Base-by-base conservation (phyloP, 2,888 invertebrate genomes). In the Chesias legatella region DNA sequence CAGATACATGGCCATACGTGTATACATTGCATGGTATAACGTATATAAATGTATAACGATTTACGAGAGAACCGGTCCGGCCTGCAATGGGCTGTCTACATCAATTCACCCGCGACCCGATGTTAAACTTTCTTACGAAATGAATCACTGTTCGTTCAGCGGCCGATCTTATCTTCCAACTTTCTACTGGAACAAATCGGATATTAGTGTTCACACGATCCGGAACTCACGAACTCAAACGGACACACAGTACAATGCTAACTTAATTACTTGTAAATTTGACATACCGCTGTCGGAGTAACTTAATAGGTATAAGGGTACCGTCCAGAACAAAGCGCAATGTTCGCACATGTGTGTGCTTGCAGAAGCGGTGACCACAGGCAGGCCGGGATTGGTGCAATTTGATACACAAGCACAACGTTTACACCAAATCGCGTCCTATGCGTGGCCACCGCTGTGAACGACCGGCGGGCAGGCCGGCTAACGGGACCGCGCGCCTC, bases 311-410 rank as follows among this genome's bases (percentile, higher is more conserved):
- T 33, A 42, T 28, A 44, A 40, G 41, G 52, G 52, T 55, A 52
- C 28, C 17, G 10, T 10, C 28, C 25, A 13, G 8, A 33, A 31
- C 25, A 10, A 21, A 31, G 35, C 13, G 13, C 13, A 17, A 17
- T 29, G 22, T 34, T 41, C 9, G 33, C 63, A 57, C 56, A 56
- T 49, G 56, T 53, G 56, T 53, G 22, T 30, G 7, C 48, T 41
- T 33, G 50, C 31, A 34, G 48, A 52, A 56, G 63, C 72, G 65
- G 77, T 75, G 79, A 67, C 80, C 81, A 80, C 83, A 78, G 71
- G 88, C 82, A 89, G 89, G 89, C 88, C 88, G 88, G 89, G 88
- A 86, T 86, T 79, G 88, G 89, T 89, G 89, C 89, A 89, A 89
- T 88, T 71, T 84, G 86, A 79, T 79, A 73, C 63, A 65, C 67